phyloP scores from a whole-genome alignment of 2,888 invertebrate genomes.

The Ochropleura plecta region DNA sequence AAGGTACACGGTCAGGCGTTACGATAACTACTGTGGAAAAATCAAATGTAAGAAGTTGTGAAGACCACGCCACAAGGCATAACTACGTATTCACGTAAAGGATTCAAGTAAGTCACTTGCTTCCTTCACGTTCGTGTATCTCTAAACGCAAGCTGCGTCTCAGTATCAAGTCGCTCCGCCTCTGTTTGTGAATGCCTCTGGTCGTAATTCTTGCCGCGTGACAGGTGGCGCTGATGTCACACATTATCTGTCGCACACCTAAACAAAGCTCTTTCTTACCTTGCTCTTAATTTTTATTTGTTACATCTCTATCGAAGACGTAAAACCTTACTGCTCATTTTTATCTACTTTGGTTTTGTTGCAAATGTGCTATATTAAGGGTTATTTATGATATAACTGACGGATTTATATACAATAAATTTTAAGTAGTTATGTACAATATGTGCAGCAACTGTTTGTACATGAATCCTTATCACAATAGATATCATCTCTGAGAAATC shows the following conservation, averaged over 20 bases:
- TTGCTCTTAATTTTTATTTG: slow-evolving; percentile 29
- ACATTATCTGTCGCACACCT: slow-evolving; percentile 56
- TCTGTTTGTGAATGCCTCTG: background rate
- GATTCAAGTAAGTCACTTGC: background rate
- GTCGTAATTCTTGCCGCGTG: slow-evolving; percentile 51
- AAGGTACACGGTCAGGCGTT: background rate
- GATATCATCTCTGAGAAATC: background rate
- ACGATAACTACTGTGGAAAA: background rate
- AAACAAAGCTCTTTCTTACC: slow-evolving; percentile 41
- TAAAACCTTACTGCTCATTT: background rate
- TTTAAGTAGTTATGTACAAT: too few species aligned
- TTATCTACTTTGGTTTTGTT: background rate
- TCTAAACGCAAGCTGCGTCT: background rate
- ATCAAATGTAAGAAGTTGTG: background rate
- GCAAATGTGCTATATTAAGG: background rate
- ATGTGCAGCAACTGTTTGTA: too few species aligned
- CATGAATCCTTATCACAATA: background rate
- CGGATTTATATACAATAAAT: too few species aligned
- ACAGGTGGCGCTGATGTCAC: slow-evolving; percentile 55
- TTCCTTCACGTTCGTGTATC: background rate
- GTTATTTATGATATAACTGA: too few species aligned
- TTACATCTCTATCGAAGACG: slow-evolving; percentile 18
- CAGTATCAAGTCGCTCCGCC: too few species aligned
- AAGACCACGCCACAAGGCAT: background rate
- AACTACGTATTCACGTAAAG: background rate